These are phyloP conservation scores for Lutjanus erythropterus DNA, from an alignment of 2,113 vertebrate genomes.

Conservation along the genomic window DNA sequence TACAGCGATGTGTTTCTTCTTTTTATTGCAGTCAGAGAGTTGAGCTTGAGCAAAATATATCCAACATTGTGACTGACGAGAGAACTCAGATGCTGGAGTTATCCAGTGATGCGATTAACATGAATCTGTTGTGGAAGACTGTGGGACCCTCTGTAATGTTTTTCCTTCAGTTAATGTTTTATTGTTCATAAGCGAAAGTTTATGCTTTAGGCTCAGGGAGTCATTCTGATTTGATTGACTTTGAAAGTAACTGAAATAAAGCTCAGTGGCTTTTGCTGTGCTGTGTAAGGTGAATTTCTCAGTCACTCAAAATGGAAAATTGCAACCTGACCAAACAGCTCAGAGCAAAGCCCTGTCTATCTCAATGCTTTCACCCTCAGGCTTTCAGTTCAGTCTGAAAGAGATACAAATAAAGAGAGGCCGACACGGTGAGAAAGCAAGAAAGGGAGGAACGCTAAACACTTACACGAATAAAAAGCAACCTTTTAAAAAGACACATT, in stretches of 20 bases:
- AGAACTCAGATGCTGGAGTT: neutral
- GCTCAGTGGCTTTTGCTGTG: conserved; percentile 10
- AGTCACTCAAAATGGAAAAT: neutral
- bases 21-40: neutral
- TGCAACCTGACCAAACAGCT: conserved; percentile 5
- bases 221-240: neutral
- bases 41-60: neutral
- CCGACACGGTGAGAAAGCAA: neutral
- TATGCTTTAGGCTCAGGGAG: neutral
- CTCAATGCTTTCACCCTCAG: conserved; percentile 2
- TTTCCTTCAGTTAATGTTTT: conserved; percentile 2
- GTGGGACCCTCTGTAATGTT: neutral
- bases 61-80: neutral
- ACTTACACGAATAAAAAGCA: conserved; percentile 12
- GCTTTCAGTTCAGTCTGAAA: conserved; percentile 4
- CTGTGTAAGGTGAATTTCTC: conserved; percentile 11
- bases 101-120: neutral
- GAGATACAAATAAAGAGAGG: neutral
- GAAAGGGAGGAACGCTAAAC: neutral
- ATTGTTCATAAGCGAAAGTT: neutral
- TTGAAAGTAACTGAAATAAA: conserved; percentile 8
- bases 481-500: neutral
- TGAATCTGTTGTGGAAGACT: neutral
- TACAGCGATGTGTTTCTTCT: neutral
- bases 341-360: neutral